Evolutionary conservation across 2,797 vertebrate genomes (phyloP).

Genomic region (Melanotaenia pygmaea): DNA sequence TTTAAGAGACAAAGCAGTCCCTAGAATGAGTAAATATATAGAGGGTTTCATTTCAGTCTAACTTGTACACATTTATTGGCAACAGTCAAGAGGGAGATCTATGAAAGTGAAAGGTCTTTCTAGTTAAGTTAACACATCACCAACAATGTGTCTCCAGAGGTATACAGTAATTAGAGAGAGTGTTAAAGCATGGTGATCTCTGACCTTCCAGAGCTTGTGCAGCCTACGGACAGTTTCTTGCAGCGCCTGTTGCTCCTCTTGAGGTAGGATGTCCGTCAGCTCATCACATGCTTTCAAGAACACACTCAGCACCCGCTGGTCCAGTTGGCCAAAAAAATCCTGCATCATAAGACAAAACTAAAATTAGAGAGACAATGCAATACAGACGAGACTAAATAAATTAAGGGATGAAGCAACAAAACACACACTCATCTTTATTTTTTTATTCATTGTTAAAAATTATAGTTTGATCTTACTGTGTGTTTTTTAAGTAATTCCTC

Average conservation of each 20-base stretch:
- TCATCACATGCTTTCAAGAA: slow-evolving; percentile 98
- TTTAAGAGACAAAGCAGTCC: slow-evolving; percentile 11
- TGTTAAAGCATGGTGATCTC: slow-evolving; percentile 56
- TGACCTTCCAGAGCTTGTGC: slow-evolving; percentile 98
- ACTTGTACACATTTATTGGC: slow-evolving; percentile 50
- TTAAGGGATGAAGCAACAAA: neutral
- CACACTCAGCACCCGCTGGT: slow-evolving; percentile 92
- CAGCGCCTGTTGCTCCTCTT: slow-evolving; percentile 92
- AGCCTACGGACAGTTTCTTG: slow-evolving; percentile 95
- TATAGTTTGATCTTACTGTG: slow-evolving; percentile 79
- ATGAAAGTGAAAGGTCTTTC: slow-evolving; percentile 32
- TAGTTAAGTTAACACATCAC: slow-evolving; percentile 61
- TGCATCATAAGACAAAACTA: slow-evolving; percentile 52
- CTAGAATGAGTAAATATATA: slow-evolving; percentile 23
- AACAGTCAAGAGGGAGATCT: slow-evolving; percentile 23
- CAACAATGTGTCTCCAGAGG: slow-evolving; percentile 31
- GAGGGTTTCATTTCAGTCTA: slow-evolving; percentile 29
- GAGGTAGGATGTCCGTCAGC: slow-evolving; percentile 96
- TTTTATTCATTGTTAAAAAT: neutral
- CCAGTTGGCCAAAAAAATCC: slow-evolving; percentile 95
- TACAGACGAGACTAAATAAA: neutral
- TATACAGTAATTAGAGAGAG: slow-evolving; percentile 54
- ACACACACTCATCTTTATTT: neutral
- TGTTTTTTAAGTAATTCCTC: slow-evolving; percentile 93
- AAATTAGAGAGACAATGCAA: neutral